These are phyloP conservation scores for Lumbricus terrestris DNA, from an alignment of 2,888 invertebrate species.

Conservation along the genomic window DNA sequence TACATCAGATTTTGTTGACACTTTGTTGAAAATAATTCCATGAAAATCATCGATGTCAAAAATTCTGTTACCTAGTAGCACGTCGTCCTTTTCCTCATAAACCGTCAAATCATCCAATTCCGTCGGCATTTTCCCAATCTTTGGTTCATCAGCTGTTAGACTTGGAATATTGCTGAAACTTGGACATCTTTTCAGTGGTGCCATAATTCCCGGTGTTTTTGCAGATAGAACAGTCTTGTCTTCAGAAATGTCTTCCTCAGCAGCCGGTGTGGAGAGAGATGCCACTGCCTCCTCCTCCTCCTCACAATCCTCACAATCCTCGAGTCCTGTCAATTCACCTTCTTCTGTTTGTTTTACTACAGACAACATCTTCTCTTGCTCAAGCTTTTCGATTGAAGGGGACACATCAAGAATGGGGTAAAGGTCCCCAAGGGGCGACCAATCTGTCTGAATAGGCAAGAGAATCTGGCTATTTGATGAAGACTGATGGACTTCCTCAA, in stretches of 20 bases:
- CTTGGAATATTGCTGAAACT: constrained; percentile 25
- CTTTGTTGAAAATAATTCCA: background rate
- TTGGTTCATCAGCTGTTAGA: constrained; percentile 4
- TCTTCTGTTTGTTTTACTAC: constrained; percentile 28
- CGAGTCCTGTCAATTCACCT: background rate
- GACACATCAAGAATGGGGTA: constrained; percentile 61
- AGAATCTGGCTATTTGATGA: background rate
- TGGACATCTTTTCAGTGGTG: constrained; percentile 21
- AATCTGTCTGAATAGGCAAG: constrained; percentile 49
- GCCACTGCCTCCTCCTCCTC: no score
- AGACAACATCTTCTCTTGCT: constrained; percentile 54
- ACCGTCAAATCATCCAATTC: background rate
- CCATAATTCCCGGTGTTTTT: constrained; percentile 11
- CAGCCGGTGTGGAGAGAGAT: background rate
- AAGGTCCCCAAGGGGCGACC: constrained; percentile 60
- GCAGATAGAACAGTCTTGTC: background rate
- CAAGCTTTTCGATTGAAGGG: constrained; percentile 60
- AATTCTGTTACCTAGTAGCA: background rate
- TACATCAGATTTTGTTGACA: background rate
- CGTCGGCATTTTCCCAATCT: background rate
- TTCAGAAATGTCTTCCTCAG: constrained; percentile 6
- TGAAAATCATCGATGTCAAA: background rate
- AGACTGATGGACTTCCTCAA: background rate
- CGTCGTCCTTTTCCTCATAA: background rate
- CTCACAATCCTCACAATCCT: background rate